Base-by-base conservation (phyloP, 2,888 invertebrate species). In the Creontiades dilutus region DNA sequence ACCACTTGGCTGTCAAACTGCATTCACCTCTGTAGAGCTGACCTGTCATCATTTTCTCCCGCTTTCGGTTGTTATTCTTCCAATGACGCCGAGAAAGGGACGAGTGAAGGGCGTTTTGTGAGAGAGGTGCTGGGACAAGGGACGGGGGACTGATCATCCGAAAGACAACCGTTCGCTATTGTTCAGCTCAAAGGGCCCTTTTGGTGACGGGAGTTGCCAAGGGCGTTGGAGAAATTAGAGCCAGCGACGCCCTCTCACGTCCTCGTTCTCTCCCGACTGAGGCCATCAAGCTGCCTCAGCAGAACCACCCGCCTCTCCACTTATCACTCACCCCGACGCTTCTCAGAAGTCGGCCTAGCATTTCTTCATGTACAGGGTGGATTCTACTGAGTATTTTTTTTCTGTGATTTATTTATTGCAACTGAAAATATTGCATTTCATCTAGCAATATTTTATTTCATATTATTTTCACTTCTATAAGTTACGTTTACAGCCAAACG, bases 231-330 rank as follows among this genome's bases (percentile, higher is more conserved):
- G 68, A 68, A 68, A 68, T 68, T 68, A 68, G 68, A 68, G 68
- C 37, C 37, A 37, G 37, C 37, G 37, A 4, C 37, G 7, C 37
- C 37, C 37, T 37, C 37, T 37, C 37, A 37, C 37, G 16, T 19
- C 23, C 68, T 68, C 68, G 0, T 19, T 23, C 68, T 68, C 27
- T 16, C 19, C n/a, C n/a, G 9, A n/a, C 61, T n/a, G 61, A 52
- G 27, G 23, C 68, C 68, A 68, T 68, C 68, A 61, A 61, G 61
- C 61, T 61, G 61, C 19, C 61, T 61, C 23, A 27, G 68, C 68
- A 23, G 23, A 68, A 68, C 12, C 23, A 61, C 19, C 52, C 52
- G 11, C 52, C 52, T 2, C 3, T 12, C 52, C 11, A 14, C 52
- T 12, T 52, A 1, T 52, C 52, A 14, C 3, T 11, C 16, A 52